These are phyloP conservation scores for Autographa gamma DNA, from an alignment of 2,888 invertebrate genomes.

Conservation along the genomic window DNA sequence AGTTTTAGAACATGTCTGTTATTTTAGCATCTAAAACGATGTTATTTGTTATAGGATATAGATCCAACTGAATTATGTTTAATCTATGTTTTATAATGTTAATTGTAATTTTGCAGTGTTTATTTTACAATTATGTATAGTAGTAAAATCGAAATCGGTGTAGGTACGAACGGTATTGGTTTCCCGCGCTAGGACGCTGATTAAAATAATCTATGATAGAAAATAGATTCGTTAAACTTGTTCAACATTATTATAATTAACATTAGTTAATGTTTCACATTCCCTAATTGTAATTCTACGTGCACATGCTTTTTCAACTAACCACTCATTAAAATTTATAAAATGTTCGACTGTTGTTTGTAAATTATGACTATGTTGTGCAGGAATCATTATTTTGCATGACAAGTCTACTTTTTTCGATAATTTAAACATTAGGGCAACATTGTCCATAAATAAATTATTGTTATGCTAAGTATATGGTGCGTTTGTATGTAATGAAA, in stretches of 20 bases:
- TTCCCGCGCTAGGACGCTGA: conserved; percentile 41
- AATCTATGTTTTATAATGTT: conserved; percentile 24
- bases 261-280: conserved; percentile 44
- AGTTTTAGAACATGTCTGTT: conserved; percentile 32
- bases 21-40: conserved; percentile 30
- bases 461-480: conserved; percentile 87
- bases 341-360: conserved; percentile 44
- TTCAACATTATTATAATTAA: conserved; percentile 45
- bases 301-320: conserved; percentile 57
- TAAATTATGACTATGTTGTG: conserved; percentile 47
- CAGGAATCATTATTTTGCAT: conserved; percentile 54
- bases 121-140: conserved; percentile 9
- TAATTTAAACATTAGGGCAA: conserved; percentile 60
- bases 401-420: conserved; percentile 55
- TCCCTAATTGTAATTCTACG: conserved; percentile 48
- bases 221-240: conserved; percentile 42
- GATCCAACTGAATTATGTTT: conserved; percentile 11
- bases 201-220: conserved; percentile 29
- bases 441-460: conserved; percentile 70
- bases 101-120: conserved; percentile 12
- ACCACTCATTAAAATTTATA: conserved; percentile 37
- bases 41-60: conserved; percentile 39
- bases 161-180: conserved; percentile 11
- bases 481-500: conserved; percentile 86
- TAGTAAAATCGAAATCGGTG: conserved; percentile 11